Evolutionary conservation across 2,888 invertebrate species (phyloP).

Genomic region (Rhagonycha lutea): DNA sequence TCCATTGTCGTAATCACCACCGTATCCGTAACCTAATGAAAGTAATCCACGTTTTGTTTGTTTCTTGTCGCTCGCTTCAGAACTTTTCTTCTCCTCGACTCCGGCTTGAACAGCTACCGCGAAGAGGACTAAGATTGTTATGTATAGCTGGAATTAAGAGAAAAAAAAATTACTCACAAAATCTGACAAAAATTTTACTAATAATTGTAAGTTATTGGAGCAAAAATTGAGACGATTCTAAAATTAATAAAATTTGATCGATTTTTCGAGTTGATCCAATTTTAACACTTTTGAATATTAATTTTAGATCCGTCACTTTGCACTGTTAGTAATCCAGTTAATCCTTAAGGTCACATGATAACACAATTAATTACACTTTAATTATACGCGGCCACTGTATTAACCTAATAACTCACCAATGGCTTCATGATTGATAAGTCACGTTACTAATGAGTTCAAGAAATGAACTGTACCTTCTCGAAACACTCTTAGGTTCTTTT

Average conservation of each 20-base stretch:
- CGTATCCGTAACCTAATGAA: slow-evolving; percentile 80
- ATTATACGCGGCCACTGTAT: slow-evolving; percentile 18
- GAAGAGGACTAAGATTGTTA: slow-evolving; percentile 68
- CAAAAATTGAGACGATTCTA: neutral
- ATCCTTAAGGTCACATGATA: neutral
- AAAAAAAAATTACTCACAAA: slow-evolving; percentile 2
- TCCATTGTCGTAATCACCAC: slow-evolving; percentile 75
- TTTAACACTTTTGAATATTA: neutral
- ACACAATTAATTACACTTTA: slow-evolving; percentile 9
- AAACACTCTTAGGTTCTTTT: slow-evolving; percentile 59
- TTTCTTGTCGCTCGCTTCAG: slow-evolving; percentile 65
- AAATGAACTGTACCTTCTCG: slow-evolving; percentile 63
- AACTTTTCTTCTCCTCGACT: slow-evolving; percentile 67
- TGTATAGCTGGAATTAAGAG: slow-evolving; percentile 35
- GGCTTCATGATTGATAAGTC: slow-evolving; percentile 56
- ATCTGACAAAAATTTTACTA: neutral
- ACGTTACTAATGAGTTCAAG: slow-evolving; percentile 56
- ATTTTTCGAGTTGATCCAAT: neutral
- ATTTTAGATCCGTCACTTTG: slow-evolving; percentile 1
- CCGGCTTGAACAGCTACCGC: slow-evolving; percentile 67
- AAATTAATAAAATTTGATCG: slow-evolving; percentile 8
- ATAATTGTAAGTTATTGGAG: neutral
- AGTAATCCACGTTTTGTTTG: slow-evolving; percentile 81
- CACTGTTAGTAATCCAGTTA: neutral
- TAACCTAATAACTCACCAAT: slow-evolving; percentile 57